These are phyloP conservation scores for Odontophorus gujanensis DNA, from an alignment of 2,113 vertebrate species.

Conservation along the genomic window DNA sequence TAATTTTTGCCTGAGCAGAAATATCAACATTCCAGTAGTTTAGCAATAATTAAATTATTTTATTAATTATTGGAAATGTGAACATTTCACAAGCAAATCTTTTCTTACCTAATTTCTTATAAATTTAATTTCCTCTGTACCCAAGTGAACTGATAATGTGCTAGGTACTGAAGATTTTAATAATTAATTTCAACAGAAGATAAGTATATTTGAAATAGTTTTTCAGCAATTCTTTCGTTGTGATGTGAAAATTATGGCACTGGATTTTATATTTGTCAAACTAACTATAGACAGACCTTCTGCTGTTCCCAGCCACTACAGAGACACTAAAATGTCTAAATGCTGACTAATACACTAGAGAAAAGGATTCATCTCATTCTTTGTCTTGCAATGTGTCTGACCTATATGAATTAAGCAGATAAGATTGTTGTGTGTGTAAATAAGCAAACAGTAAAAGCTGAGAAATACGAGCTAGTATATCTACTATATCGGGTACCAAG, in stretches of 20 bases:
- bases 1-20: background rate
- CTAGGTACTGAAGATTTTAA: background rate
- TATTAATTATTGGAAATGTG: background rate
- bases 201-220: background rate
- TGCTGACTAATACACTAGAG: background rate
- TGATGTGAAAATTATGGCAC: background rate
- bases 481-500: too few species aligned
- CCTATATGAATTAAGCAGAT: background rate
- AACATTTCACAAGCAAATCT: background rate
- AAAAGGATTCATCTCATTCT: background rate
- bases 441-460: background rate
- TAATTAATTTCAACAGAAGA: background rate
- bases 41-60: background rate
- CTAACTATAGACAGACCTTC: background rate
- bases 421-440: background rate
- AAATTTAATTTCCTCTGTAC: background rate
- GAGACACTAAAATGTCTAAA: background rate
- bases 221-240: background rate
- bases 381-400: background rate
- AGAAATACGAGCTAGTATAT: background rate
- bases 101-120: background rate
- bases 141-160: background rate
- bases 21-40: background rate
- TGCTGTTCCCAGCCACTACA: background rate
- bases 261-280: background rate